Percentiles rank a stretch among this genome's conserved stretches.
Conservation (phyloP, 2,888 invertebrate genomes). For the Calameuta pallipes region DNA sequence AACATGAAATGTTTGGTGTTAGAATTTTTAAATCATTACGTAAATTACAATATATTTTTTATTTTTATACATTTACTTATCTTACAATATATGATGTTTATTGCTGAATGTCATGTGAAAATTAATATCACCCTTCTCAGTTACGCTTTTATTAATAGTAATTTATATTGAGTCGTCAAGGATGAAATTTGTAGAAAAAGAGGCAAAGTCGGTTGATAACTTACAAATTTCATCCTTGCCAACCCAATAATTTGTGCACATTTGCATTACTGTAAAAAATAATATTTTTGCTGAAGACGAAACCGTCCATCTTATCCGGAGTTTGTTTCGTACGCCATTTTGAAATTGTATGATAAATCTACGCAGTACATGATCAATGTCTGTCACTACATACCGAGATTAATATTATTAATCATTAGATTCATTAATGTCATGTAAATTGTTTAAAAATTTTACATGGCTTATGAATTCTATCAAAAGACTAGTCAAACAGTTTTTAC, state of each 20-base stretch:
- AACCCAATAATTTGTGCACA: neutral
- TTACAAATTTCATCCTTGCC: no score
- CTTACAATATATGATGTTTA: no score
- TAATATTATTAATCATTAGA: no score
- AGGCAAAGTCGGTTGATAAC: no score
- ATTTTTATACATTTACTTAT: no score
- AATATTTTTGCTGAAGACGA: neutral
- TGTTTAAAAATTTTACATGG: neutral
- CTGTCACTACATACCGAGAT: no score
- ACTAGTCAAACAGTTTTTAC: neutral
- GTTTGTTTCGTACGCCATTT: neutral
- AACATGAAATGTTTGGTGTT: neutral
- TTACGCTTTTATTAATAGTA: neutral
- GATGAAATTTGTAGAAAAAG: no score
- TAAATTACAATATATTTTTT: neutral
- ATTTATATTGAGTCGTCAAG: neutral
- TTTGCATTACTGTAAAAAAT: neutral
- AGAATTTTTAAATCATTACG: neutral
- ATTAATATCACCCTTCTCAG: neutral
- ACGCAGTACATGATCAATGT: no score
- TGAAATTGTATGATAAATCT: no score
- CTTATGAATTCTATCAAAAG: neutral
- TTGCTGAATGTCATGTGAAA: no score
- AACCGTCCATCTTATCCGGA: neutral
- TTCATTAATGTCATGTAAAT: no score